Evolutionary conservation across 2,797 vertebrate genomes (phyloP).

Genomic region (Adelosebastes latens): DNA sequence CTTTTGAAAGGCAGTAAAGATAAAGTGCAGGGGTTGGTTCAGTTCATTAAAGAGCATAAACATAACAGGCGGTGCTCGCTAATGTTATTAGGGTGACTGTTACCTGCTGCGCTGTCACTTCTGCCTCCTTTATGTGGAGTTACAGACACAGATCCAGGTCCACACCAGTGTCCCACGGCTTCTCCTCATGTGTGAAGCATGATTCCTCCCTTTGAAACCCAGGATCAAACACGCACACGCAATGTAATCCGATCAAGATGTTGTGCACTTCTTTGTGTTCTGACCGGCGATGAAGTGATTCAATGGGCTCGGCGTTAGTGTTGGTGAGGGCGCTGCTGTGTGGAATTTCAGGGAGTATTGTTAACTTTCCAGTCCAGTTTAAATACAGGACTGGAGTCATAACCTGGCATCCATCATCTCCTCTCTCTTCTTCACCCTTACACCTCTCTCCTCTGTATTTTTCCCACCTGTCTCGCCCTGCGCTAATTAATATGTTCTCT

Average conservation of each 20-base stretch:
- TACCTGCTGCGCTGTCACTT: background rate
- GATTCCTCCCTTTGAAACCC: background rate
- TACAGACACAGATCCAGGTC: background rate
- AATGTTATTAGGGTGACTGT: background rate
- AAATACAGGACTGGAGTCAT: conserved; percentile 14
- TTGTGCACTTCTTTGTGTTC: background rate
- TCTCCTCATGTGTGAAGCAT: background rate
- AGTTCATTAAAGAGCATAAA: conserved; percentile 23
- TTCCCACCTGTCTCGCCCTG: conserved; percentile 29
- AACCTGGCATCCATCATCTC: conserved; percentile 10
- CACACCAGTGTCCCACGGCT: background rate
- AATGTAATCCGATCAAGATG: conserved; percentile 6
- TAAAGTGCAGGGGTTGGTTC: background rate
- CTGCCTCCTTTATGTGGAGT: background rate
- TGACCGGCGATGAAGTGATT: conserved; percentile 12
- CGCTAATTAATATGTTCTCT: conserved; percentile 68
- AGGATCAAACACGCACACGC: background rate
- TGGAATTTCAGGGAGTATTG: conserved; percentile 61
- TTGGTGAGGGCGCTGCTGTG: conserved; percentile 3
- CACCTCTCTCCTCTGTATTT: conserved; percentile 1
- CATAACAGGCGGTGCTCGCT: background rate
- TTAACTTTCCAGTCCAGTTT: conserved; percentile 37
- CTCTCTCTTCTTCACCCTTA: background rate
- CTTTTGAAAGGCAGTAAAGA: conserved; percentile 16
- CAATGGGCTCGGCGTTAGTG: background rate